phyloP scores from a whole-genome alignment of 2,888 invertebrate species.

The Diaprepes abbreviatus region DNA sequence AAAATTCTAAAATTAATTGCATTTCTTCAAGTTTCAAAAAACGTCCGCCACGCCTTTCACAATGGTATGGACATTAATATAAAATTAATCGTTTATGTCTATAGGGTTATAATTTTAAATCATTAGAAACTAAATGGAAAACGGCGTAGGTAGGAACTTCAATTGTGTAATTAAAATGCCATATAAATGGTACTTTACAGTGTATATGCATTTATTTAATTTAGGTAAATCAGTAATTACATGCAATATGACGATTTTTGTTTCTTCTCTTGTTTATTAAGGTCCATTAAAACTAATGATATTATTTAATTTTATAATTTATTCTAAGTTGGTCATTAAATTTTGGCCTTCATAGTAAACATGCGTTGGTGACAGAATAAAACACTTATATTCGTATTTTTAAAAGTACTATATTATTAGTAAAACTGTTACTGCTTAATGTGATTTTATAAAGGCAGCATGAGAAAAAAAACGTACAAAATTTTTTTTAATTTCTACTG shows the following conservation, averaged over 20 bases:
- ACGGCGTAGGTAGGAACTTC: conserved; percentile 27
- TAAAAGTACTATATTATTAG: no score
- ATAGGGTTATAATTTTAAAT: conserved; percentile 43
- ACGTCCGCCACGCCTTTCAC: conserved; percentile 28
- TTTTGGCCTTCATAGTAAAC: background rate
- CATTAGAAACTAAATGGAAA: conserved; percentile 38
- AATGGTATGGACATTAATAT: conserved; percentile 40
- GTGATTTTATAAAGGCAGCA: no score
- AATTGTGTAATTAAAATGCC: conserved; percentile 32
- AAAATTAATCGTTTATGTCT: conserved; percentile 31
- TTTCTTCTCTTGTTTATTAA: conserved; percentile 14
- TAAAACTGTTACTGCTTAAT: no score
- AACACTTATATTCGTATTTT: background rate
- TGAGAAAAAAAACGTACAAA: no score
- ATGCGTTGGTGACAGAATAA: background rate
- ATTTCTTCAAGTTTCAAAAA: conserved; percentile 21
- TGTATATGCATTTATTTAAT: conserved; percentile 28
- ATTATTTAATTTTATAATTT: conserved; percentile 21
- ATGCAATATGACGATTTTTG: conserved; percentile 17
- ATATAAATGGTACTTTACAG: conserved; percentile 29
- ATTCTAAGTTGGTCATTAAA: conserved; percentile 1
- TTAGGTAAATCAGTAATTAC: conserved; percentile 28
- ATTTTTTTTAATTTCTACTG: no score
- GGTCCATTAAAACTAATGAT: background rate
- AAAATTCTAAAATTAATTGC: conserved; percentile 30